Base-by-base conservation (phyloP, 2,113 vertebrate species). In the Mastomys natalensis region DNA sequence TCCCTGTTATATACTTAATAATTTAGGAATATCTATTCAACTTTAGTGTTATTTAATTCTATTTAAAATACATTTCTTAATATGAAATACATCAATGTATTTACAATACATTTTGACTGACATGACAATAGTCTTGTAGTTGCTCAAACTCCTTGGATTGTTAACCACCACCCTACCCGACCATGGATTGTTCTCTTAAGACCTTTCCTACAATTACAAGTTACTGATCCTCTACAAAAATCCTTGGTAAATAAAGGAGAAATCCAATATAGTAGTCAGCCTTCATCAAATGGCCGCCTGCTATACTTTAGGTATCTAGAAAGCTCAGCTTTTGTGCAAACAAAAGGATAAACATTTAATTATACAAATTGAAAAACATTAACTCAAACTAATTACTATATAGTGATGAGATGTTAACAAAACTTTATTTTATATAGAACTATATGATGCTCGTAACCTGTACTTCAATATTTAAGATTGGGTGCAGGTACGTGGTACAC, bases 381-480 rank as follows among this genome's bases (percentile, higher is more conserved):
- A 82, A 82, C 11, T 58, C 53, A 72, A 72, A 72, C 1, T 74
- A 22, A 37, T 40, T 93, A 15, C 31, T 51, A 24, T 51, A 29
- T 19, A 1, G 5, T 22, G 21, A 31, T 82, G 21, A 40, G 58
- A 62, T 3, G 29, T 87, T 34, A 64, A 1, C 19, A 17, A 62
- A 34, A 19, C 6, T 78, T 66, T 2, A 43, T 40, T 72, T 1
- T 11, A 78, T 34, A 62, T 9, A 62, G 13, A 40, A 58, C 1
- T 81, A 60, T 55, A n/a, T 89, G 3, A 82, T 40, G 58, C 0
- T 48, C 4, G 60, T 29, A 26, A 22, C 51, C 2, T 90, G 74
- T 48, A 76, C n/a, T 76, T 90, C 51, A 96, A 26, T 68, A 82
- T 88, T 82, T 82, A 21, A 86, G 81, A 9, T 87, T 37, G 62